Conservation (phyloP, 2,113 vertebrate genomes). For the Pangasianodon hypophthalmus region DNA sequence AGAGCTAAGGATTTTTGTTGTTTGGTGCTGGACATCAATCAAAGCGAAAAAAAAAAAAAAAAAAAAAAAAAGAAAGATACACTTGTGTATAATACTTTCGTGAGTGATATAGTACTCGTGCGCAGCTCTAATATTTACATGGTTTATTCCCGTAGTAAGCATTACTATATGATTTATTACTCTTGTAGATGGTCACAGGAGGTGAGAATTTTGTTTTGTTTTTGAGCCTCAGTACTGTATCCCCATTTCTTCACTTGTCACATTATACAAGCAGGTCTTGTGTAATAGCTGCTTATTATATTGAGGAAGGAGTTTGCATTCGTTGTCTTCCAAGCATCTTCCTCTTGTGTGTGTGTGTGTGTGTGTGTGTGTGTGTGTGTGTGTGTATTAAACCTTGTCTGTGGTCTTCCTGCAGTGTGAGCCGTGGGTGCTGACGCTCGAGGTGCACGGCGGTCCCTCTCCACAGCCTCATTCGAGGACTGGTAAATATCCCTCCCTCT, state of each 20-base stretch:
- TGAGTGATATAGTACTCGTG: neutral
- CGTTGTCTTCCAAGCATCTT: neutral
- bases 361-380: slow-evolving; percentile 26
- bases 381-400: slow-evolving; percentile 55
- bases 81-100: neutral
- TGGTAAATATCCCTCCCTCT: slow-evolving; percentile 58
- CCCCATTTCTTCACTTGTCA: neutral
- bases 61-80: neutral
- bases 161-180: neutral
- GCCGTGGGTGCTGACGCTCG: slow-evolving; percentile 54
- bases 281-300: slow-evolving; percentile 28
- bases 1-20: neutral
- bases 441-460: slow-evolving; percentile 41
- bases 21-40: neutral
- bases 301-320: slow-evolving; percentile 25
- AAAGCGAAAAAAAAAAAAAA: too few relatives aligned
- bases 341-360: neutral
- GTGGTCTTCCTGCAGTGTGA: slow-evolving; percentile 62
- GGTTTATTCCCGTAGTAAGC: neutral
- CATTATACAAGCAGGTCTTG: slow-evolving; percentile 22
- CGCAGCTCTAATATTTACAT: neutral
- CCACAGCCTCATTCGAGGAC: slow-evolving; percentile 53
- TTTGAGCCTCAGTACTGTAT: neutral
- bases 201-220: neutral
- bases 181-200: neutral